Percentiles rank a stretch among this genome's conserved stretches.
Conservation (phyloP, 1,140 invertebrate genomes). For the Melitaea cinxia region DNA sequence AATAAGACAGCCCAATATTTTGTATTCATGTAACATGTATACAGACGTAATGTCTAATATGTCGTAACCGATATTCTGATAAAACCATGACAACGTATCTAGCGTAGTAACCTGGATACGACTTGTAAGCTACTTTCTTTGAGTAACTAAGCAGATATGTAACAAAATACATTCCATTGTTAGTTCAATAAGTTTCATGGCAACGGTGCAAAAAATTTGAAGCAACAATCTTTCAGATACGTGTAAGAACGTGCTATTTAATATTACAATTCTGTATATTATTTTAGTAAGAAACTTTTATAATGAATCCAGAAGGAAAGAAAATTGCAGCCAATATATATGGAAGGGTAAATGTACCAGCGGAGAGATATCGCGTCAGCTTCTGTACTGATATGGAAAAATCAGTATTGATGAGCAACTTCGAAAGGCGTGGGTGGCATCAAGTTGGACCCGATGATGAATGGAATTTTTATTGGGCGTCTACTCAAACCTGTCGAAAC, state of each 20-base stretch:
- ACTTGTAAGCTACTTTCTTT: not conserved
- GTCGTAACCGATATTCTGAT: no score
- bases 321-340: constrained; percentile 19
- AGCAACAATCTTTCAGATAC: not conserved
- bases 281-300: not conserved
- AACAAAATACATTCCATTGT: not conserved
- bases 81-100: not conserved
- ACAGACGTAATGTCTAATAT: no score
- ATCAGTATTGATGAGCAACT: constrained; percentile 96
- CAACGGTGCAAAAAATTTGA: not conserved
- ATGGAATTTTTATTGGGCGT: constrained; percentile 99
- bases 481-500: constrained; percentile 93
- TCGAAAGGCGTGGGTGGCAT: constrained; percentile 95
- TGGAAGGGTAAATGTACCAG: constrained; percentile 15
- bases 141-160: not conserved
- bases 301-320: constrained; percentile 12
- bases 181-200: not conserved
- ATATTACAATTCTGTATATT: not conserved
- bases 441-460: constrained; percentile 96
- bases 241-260: not conserved
- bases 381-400: constrained; percentile 88
- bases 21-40: no score
- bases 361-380: constrained; percentile 17
- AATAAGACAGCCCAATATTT: no score
- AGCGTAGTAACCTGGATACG: no score